These are phyloP conservation scores for Lonchura striata DNA, from an alignment of 2,113 vertebrate genomes.

Conservation along the genomic window DNA sequence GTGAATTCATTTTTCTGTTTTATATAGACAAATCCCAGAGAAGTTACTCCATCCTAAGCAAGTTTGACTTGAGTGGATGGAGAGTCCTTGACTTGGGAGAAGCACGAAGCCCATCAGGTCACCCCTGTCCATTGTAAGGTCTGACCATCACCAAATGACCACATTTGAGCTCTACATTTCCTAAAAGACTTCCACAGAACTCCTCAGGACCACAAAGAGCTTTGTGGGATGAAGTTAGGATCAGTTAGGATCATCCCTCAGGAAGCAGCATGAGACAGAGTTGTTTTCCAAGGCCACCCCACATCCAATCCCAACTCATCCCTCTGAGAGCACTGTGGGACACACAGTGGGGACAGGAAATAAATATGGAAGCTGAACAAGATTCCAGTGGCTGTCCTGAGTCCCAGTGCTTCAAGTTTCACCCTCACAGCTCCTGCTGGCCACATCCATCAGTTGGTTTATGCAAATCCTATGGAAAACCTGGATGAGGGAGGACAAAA, in stretches of 20 bases:
- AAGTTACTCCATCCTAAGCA: neutral
- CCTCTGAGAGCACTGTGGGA: neutral
- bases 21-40: neutral
- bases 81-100: neutral
- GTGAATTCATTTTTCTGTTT: neutral
- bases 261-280: neutral
- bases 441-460: neutral
- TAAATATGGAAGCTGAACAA: neutral
- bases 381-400: neutral
- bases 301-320: fast-evolving
- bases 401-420: neutral
- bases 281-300: neutral
- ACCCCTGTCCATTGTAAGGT: neutral
- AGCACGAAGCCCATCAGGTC: neutral
- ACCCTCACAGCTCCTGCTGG: neutral
- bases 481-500: neutral
- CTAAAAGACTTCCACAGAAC: neutral
- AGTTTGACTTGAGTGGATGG: neutral
- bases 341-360: neutral
- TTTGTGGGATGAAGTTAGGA: neutral
- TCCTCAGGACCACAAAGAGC: neutral
- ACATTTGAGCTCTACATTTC: neutral
- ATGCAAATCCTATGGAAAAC: neutral
- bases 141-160: neutral
- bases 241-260: neutral